Evolutionary conservation across 2,888 invertebrate genomes (phyloP), one percentile per base, ranked within the genome.

Genomic region (Vesta saturnalis): DNA sequence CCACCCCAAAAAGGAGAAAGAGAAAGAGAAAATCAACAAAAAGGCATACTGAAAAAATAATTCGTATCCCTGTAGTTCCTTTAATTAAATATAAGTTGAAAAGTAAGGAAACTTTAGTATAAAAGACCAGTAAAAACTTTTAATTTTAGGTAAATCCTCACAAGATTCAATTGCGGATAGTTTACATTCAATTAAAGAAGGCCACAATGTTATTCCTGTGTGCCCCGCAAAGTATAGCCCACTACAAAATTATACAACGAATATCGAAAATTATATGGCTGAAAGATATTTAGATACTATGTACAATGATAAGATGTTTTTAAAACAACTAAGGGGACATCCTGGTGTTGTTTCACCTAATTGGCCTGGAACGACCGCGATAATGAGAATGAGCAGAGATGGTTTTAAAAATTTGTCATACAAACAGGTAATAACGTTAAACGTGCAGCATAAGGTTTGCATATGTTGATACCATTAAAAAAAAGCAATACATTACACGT

Each of bases 251-350:
- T 80, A 80, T 67, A 84, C 84, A 0, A 79, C 77, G 0, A 84
- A 84, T 49, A 82, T 84, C 16, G 78, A 82, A 60, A 83, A 83
- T 64, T 81, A 83, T 21, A 81, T 86, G 78, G 84, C 84, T 0
- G 81, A 81, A 60, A 82, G 82, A 62, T 86, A 86, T 72, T 77
- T 87, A 47, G 84, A 84, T 21, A 74, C 75, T 1, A 78, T 87
- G 76, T 83, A 83, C 39, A 70, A 75, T 52, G 87, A 87, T 67
- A 86, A 85, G 71, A 74, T 81, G 16, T 86, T 85, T 70, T 70
- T 86, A 35, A 79, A 83, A 55, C 69, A 79, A 10, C 60, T 85
- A 18, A 76, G 80, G 46, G 71, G 78, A 0, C 76, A 80, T 63
- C 76, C 79, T 0, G 81, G 81, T 5, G 77, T 83, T 0, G 65